These are phyloP conservation scores for Ceryle rudis DNA, from an alignment of 2,797 vertebrate species.

Conservation along the genomic window DNA sequence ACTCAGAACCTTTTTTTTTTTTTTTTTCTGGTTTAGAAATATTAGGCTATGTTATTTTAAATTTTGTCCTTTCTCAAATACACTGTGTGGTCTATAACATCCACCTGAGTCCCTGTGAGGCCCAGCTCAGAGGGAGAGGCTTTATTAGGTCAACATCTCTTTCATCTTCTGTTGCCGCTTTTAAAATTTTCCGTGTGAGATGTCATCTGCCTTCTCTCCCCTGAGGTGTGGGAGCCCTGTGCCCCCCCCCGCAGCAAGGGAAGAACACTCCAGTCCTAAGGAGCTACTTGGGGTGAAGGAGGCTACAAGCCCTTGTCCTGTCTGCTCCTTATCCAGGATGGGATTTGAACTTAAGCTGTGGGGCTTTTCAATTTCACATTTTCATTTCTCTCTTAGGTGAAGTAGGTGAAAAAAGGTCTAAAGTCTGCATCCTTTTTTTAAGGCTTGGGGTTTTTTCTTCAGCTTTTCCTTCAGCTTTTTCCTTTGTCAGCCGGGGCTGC, in stretches of 20 bases:
- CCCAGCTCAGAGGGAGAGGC: not conserved
- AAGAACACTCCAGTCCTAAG: not conserved
- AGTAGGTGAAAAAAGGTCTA: not conserved
- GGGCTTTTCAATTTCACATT: not conserved
- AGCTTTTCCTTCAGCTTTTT: not conserved
- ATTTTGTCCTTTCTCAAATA: not conserved
- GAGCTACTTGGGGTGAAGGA: not conserved
- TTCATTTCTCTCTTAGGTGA: not conserved
- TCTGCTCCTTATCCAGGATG: not conserved
- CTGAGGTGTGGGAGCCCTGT: not conserved
- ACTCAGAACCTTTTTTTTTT: not conserved
- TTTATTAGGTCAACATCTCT: constrained; percentile 26
- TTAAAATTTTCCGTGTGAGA: not conserved
- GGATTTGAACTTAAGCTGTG: not conserved
- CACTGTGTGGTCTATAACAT: not conserved
- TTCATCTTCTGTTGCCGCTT: not conserved
- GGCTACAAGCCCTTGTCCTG: not conserved
- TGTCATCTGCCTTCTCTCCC: not conserved
- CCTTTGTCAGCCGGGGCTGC: not conserved
- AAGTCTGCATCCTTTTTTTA: not conserved
- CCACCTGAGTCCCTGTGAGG: not conserved
- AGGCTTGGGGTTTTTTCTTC: not conserved
- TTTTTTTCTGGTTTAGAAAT: not conserved
- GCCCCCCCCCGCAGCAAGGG: not conserved
- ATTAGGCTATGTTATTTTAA: not conserved